Evolutionary conservation across 1,140 invertebrate species (phyloP).

Genomic region (Megalonaias nervosa): DNA sequence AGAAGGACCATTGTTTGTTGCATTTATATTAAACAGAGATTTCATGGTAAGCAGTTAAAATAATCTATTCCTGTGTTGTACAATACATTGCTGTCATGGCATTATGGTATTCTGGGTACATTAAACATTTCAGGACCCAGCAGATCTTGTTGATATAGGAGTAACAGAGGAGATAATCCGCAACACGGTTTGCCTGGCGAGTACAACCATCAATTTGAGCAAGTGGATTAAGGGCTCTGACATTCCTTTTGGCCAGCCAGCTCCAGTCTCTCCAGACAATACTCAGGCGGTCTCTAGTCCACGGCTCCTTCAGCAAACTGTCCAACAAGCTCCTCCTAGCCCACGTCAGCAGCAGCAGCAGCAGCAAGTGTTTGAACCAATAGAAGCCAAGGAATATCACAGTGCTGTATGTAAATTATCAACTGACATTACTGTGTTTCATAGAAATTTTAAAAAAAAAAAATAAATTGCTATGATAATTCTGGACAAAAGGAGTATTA

Average conservation of each 20-base stretch:
- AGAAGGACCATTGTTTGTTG: too few relatives aligned
- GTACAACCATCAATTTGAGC: slow-evolving; percentile 58
- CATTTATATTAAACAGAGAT: too few relatives aligned
- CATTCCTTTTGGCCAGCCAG: slow-evolving; percentile 8
- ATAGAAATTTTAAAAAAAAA: too few relatives aligned
- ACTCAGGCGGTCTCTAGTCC: not conserved
- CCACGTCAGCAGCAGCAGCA: slow-evolving; percentile 18
- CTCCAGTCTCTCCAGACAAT: not conserved
- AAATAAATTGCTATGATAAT: too few relatives aligned
- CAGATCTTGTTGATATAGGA: slow-evolving; percentile 62
- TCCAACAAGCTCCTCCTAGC: slow-evolving; percentile 3
- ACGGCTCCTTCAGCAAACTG: not conserved
- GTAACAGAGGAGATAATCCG: slow-evolving; percentile 62
- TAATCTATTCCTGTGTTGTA: not conserved
- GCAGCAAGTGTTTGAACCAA: slow-evolving; percentile 47
- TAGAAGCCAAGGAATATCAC: slow-evolving; percentile 45
- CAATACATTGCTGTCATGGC: not conserved
- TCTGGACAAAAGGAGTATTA: too few relatives aligned
- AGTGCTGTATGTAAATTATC: slow-evolving; percentile 43
- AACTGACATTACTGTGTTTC: not conserved
- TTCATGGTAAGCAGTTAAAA: too few relatives aligned
- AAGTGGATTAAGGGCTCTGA: slow-evolving; percentile 38
- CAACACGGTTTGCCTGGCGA: slow-evolving; percentile 59
- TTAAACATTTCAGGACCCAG: slow-evolving; percentile 49
- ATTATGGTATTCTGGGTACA: not conserved